These are phyloP conservation scores for Papilio helenus DNA, from an alignment of 1,140 invertebrate genomes.

Conservation along the genomic window DNA sequence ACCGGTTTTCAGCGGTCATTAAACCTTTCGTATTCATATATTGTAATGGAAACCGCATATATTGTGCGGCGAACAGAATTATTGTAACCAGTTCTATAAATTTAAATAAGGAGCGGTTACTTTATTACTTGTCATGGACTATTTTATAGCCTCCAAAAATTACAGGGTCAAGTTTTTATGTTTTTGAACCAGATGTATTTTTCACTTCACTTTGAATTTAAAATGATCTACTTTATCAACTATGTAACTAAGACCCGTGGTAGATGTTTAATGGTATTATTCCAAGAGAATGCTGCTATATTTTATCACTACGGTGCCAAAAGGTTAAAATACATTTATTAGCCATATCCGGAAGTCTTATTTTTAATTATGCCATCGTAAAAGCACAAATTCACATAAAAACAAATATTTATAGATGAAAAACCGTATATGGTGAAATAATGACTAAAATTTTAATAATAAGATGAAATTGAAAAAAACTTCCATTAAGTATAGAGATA, in stretches of 20 bases:
- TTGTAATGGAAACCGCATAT: constrained; percentile 33
- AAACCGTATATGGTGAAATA: no score
- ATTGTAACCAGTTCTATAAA: constrained; percentile 40
- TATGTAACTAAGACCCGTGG: background rate
- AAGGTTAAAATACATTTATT: background rate
- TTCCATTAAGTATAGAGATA: no score
- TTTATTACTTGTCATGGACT: constrained; percentile 35
- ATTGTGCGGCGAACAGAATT: constrained; percentile 15
- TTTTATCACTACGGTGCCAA: background rate
- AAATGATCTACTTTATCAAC: background rate
- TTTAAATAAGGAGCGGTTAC: constrained; percentile 38
- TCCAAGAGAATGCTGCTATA: background rate
- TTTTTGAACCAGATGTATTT: background rate
- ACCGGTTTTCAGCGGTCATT: constrained; percentile 39
- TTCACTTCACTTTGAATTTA: background rate
- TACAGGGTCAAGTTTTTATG: constrained; percentile 31
- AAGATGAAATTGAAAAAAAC: no score
- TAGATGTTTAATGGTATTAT: background rate
- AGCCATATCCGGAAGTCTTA: background rate
- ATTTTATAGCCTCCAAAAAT: constrained; percentile 32
- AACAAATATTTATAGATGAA: no score
- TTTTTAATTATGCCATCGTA: no score
- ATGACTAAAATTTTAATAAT: no score
- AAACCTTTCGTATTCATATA: constrained; percentile 31
- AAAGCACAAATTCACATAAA: no score